Evolutionary conservation across 2,797 vertebrate genomes (phyloP).

Genomic region (Podarcis siculus): DNA sequence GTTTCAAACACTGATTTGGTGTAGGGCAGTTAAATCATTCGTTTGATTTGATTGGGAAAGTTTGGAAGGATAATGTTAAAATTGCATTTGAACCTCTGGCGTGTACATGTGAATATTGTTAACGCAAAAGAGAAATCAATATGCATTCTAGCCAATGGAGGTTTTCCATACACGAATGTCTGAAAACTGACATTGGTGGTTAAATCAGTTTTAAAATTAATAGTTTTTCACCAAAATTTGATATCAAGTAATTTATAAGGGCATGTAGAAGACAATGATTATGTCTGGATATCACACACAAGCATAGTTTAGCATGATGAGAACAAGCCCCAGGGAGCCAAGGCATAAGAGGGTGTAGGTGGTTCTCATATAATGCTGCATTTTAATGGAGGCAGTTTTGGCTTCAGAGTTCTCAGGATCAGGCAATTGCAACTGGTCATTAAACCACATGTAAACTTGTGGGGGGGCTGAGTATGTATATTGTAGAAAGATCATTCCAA

Average conservation of each 20-base stretch:
- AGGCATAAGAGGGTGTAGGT: neutral
- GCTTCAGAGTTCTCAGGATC: neutral
- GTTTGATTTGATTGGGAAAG: neutral
- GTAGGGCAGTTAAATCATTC: rapidly evolving
- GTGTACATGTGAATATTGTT: neutral
- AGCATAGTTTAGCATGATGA: neutral
- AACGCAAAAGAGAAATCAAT: neutral
- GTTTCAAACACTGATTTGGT: too few relatives aligned
- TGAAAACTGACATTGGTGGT: neutral
- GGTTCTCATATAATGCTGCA: neutral
- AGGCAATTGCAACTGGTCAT: neutral
- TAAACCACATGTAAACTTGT: neutral
- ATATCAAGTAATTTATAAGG: neutral
- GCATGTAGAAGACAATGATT: neutral
- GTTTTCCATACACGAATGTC: neutral
- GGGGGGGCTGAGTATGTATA: neutral
- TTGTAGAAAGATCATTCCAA: neutral
- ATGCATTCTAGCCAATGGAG: neutral
- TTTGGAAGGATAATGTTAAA: neutral
- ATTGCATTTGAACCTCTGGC: neutral
- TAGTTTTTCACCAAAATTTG: neutral
- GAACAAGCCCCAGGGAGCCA: neutral
- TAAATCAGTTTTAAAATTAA: neutral
- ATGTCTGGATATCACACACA: neutral
- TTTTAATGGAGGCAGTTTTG: neutral